These are phyloP conservation scores for Dipodomys spectabilis DNA, from an alignment of 2,113 vertebrate species.

Conservation along the genomic window DNA sequence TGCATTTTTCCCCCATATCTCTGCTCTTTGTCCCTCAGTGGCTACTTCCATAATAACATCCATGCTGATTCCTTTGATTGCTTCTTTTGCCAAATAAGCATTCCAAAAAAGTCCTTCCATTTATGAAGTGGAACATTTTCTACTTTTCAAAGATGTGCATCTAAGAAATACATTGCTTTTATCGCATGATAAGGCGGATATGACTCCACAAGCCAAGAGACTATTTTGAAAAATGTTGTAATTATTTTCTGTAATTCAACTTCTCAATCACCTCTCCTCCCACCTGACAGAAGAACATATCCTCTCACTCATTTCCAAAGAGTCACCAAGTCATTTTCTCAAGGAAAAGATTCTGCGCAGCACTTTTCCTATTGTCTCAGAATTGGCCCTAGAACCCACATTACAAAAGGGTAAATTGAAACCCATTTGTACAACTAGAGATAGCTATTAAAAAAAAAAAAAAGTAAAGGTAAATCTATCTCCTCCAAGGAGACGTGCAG, in stretches of 20 bases:
- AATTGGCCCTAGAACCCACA: neutral
- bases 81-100: neutral
- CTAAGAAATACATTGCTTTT: neutral
- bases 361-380: neutral
- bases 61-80: neutral
- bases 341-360: neutral
- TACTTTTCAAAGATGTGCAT: neutral
- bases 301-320: neutral
- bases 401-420: neutral
- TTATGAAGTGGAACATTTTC: neutral
- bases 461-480: neutral
- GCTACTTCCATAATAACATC: neutral
- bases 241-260: neutral
- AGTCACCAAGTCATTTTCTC: neutral
- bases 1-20: neutral
- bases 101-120: neutral
- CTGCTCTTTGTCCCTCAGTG: neutral
- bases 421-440: too few relatives aligned
- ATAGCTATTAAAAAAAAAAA: too few relatives aligned
- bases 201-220: neutral
- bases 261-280: neutral
- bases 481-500: too few relatives aligned
- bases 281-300: neutral
- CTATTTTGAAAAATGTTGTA: neutral
- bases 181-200: neutral